Evolutionary conservation across 2,113 vertebrate species (phyloP).

Genomic region (Hepsetus odoe): DNA sequence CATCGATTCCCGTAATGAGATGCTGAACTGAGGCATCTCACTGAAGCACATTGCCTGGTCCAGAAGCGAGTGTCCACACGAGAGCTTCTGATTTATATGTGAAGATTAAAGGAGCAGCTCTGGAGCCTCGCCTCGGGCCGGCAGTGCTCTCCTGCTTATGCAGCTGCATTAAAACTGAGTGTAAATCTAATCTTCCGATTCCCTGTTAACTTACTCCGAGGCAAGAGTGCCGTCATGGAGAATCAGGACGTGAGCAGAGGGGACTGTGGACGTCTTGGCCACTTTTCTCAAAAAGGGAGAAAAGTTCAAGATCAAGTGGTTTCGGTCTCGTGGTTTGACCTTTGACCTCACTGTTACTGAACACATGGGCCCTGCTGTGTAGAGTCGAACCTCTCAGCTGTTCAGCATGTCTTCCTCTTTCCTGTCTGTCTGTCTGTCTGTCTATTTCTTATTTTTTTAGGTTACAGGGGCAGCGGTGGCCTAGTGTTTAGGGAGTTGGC

Average conservation of each 20-base stretch:
- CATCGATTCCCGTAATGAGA: conserved; percentile 5
- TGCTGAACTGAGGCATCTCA: neutral
- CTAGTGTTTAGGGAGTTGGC: too few relatives aligned
- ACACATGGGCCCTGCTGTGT: too few relatives aligned
- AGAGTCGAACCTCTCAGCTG: too few relatives aligned
- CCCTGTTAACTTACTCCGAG: neutral
- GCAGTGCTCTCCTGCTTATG: neutral
- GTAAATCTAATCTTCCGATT: neutral
- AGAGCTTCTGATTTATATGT: neutral
- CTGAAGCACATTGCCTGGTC: neutral
- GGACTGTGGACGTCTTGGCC: neutral
- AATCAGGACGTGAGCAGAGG: neutral
- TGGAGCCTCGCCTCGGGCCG: neutral
- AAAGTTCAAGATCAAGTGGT: neutral
- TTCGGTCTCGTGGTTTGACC: too few relatives aligned
- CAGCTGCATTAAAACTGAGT: neutral
- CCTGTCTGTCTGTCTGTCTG: too few relatives aligned
- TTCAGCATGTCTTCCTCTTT: too few relatives aligned
- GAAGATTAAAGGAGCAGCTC: neutral
- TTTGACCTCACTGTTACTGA: too few relatives aligned
- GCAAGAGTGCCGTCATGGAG: neutral
- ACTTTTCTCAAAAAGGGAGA: neutral
- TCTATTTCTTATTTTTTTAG: too few relatives aligned
- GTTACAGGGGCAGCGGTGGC: too few relatives aligned
- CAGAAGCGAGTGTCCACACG: neutral